A percentile compares a stretch with the other conserved stretches of the same genome.
phyloP scores from a whole-genome alignment of 2,797 vertebrate genomes.

The Schizothorax lantsangensis region DNA sequence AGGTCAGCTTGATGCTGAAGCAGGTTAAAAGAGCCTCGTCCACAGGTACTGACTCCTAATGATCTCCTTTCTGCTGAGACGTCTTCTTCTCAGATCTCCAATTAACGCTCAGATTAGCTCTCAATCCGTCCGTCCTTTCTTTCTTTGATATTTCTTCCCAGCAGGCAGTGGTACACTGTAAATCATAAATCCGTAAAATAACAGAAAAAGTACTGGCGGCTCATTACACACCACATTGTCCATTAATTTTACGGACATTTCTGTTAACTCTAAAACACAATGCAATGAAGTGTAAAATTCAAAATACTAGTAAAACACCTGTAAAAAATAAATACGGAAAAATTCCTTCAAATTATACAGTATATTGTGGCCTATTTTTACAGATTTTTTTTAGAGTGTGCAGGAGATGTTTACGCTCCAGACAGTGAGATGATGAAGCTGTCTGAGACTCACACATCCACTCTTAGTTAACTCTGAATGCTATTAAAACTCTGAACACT shows the following conservation, averaged over 20 bases:
- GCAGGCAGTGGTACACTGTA: neutral
- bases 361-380: too few relatives aligned
- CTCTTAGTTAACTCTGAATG: neutral
- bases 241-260: too few relatives aligned
- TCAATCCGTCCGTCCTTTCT: neutral
- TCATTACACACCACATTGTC: too few relatives aligned
- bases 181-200: too few relatives aligned
- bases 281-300: too few relatives aligned
- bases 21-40: neutral
- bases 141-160: constrained; percentile 18
- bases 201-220: too few relatives aligned
- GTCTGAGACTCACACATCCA: neutral
- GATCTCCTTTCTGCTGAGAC: constrained; percentile 9
- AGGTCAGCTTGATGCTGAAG: neutral
- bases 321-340: too few relatives aligned
- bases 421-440: constrained; percentile 13
- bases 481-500: constrained; percentile 11
- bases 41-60: neutral
- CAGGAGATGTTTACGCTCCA: constrained; percentile 5
- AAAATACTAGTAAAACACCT: too few relatives aligned
- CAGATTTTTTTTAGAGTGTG: too few relatives aligned
- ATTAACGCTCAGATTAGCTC: neutral
- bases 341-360: too few relatives aligned
- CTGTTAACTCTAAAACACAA: too few relatives aligned
- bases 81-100: constrained; percentile 6